phyloP scores from a whole-genome alignment of 1,140 invertebrate genomes.

The Aphelenchoides avenae region DNA sequence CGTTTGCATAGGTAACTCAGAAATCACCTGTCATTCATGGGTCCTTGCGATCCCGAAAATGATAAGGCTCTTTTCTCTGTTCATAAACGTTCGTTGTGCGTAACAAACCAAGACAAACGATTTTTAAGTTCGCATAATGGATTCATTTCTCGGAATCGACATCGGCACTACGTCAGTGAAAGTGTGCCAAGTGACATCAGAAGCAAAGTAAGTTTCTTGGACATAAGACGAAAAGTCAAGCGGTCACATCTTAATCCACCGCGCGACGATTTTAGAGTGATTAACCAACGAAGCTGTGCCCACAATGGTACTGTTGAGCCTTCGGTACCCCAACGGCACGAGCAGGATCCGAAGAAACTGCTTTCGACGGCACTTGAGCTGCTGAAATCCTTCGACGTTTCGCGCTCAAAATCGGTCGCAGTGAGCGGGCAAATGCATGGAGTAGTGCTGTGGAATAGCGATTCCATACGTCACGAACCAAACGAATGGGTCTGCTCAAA shows the following conservation, averaged over 20 bases:
- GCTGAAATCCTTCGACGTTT: not conserved
- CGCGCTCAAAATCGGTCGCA: not conserved
- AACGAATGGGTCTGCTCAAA: slow-evolving; percentile 19
- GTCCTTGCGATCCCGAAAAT: no score
- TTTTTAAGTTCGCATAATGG: slow-evolving; percentile 1
- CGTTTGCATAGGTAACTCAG: no score
- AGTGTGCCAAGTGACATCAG: slow-evolving; percentile 24
- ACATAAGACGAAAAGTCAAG: not conserved
- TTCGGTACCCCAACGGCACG: not conserved
- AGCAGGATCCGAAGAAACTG: slow-evolving; percentile 26
- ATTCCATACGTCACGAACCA: slow-evolving; percentile 4
- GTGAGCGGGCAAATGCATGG: slow-evolving; percentile 25
- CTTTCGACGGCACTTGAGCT: not conserved
- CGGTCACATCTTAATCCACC: not conserved
- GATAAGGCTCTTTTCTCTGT: no score
- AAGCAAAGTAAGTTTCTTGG: slow-evolving; percentile 13
- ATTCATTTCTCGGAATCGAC: slow-evolving; percentile 18
- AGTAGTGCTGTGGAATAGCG: slow-evolving; percentile 14
- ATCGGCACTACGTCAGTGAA: slow-evolving; percentile 25
- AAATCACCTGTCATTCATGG: no score
- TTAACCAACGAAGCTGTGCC: slow-evolving; percentile 4
- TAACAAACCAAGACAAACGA: not conserved
- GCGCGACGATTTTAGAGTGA: slow-evolving; percentile 5
- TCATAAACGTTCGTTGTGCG: no score
- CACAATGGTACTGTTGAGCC: slow-evolving; percentile 11